Base-by-base conservation (phyloP, 2,797 vertebrate genomes). In the Calcarius lapponicus region DNA sequence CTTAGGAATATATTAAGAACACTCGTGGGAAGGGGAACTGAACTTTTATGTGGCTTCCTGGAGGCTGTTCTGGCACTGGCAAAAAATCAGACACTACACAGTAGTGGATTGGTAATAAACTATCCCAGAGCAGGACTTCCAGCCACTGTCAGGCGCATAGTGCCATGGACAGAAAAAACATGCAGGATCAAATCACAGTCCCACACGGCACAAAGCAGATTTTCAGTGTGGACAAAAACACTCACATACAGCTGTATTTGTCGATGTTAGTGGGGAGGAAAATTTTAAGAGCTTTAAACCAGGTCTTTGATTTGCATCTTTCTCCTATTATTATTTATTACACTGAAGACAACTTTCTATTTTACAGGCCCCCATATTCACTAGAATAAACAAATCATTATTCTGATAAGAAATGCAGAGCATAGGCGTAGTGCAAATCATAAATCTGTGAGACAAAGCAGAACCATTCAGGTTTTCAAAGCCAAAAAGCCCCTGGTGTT, bases 11-110 rank as follows among this genome's bases (percentile, higher is more conserved):
- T 97, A 96, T 95, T 94, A 95, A 97, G 95, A 96, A 97, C 85
- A 93, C 86, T 96, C 94, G 24, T 92, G 91, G 91, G 96, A 97
- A 96, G 94, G 86, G 72, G 83, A 78, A 40, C 26, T 9, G 2
- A 92, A 92, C 96, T 97, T 97, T 97, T 92, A 97, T 97, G 96
- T 97, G 97, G 94, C 79, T 89, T 93, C 69, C 91, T 89, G 83
- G 56, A 95, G 86, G 88, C 84, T 94, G 86, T 87, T 97, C 82
- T 91, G 90, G 92, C 95, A 91, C 87, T 72, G 70, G 47, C 14
- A 14, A 76, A 93, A 90, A 95, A 93, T 96, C 93, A 88, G 84
- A 80, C 51, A 58, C 62, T 93, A 16, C 76, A 86, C 71, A 91
- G 94, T 88, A 96, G 90, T 73, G 58, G 60, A 47, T 7, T 34